A percentile compares a stretch with the other conserved stretches of the same genome.
These are phyloP conservation scores for Dipus sagitta DNA, from an alignment of 2,797 vertebrate species.

Conservation along the genomic window DNA sequence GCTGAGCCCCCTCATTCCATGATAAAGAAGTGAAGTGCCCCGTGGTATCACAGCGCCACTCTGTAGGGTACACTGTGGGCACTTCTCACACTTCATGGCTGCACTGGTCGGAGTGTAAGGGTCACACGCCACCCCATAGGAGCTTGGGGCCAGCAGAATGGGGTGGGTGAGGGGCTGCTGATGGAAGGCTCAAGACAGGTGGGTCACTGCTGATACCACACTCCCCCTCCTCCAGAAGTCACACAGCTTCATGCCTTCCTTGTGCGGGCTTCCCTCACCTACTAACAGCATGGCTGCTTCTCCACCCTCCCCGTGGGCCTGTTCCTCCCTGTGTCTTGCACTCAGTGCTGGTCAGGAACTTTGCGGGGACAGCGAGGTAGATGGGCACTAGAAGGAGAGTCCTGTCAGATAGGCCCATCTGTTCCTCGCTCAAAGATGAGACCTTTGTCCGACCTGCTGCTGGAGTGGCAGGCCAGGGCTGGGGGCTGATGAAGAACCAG, in stretches of 20 bases:
- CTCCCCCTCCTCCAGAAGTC: fast-evolving
- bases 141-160: background rate
- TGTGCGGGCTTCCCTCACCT: background rate
- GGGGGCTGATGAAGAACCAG: background rate
- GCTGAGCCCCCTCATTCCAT: too few species aligned
- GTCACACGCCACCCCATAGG: fast-evolving
- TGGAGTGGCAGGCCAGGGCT: background rate
- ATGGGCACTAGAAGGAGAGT: background rate
- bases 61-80: background rate
- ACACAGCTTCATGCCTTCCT: background rate
- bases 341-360: background rate
- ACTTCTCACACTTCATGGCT: background rate
- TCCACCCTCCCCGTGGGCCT: background rate
- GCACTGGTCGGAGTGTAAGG: too few species aligned
- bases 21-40: background rate
- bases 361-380: background rate
- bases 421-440: background rate
- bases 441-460: background rate
- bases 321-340: too few species aligned
- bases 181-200: background rate
- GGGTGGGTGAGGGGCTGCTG: too few species aligned
- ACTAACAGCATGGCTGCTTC: too few species aligned
- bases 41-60: background rate
- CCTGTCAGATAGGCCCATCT: too few species aligned
- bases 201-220: fast-evolving